Percentiles rank a stretch among this genome's conserved stretches.
Conservation (phyloP, 2,797 vertebrate species). For the Loriculus beryllinus region DNA sequence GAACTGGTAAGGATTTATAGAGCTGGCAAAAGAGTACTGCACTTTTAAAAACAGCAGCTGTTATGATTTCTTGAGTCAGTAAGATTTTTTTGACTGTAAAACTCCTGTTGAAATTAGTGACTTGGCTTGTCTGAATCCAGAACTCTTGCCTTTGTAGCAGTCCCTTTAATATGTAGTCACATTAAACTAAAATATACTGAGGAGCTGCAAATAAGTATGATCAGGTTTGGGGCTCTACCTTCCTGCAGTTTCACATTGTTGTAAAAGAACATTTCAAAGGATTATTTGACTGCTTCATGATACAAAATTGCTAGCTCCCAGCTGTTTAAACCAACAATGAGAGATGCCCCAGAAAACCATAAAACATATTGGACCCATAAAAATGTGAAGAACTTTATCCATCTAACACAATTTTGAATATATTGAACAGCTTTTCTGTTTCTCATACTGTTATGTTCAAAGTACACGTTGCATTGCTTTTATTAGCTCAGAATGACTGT, state of each 20-base stretch:
- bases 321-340: neutral
- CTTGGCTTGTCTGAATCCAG: neutral
- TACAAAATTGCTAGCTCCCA: neutral
- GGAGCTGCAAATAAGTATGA: neutral
- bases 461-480: neutral
- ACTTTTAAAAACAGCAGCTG: neutral
- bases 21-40: neutral
- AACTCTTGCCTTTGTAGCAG: neutral
- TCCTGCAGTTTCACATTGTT: neutral
- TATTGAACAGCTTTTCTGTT: neutral
- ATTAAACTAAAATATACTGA: neutral
- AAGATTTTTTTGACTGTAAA: neutral
- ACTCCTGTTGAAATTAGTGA: rapidly evolving
- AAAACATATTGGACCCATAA: neutral
- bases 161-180: neutral
- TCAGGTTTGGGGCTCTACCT: neutral
- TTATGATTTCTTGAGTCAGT: neutral
- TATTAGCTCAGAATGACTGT: neutral
- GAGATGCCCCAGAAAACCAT: neutral
- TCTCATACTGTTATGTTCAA: neutral
- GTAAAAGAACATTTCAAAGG: neutral
- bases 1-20: constrained; percentile 80
- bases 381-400: neutral
- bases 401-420: neutral
- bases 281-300: neutral